phyloP scores from a whole-genome alignment of 2,797 vertebrate genomes.

The Pangasius mekongensis region DNA sequence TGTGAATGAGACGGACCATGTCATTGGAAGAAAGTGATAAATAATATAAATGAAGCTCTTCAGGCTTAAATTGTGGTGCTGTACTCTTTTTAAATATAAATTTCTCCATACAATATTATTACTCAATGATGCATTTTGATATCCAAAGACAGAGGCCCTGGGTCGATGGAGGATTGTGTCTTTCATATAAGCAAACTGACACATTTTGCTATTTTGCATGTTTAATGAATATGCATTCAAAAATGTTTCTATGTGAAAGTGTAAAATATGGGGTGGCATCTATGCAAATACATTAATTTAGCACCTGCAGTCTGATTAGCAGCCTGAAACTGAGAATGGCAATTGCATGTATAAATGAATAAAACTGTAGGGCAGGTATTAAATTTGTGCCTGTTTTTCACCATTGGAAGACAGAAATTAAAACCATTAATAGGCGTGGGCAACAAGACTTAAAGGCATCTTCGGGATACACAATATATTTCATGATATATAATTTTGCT shows the following conservation, averaged over 20 bases:
- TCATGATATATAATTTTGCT: background rate
- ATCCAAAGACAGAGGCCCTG: background rate
- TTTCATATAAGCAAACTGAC: background rate
- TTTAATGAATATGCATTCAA: background rate
- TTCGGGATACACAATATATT: background rate
- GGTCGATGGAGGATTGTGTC: background rate
- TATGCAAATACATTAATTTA: constrained; percentile 11
- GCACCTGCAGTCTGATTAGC: constrained; percentile 19
- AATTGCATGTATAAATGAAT: constrained; percentile 10
- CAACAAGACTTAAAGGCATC: background rate
- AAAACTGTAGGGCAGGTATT: constrained; percentile 7
- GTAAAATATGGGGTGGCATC: background rate
- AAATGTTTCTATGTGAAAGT: constrained; percentile 2
- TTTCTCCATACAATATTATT: background rate
- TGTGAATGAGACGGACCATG: constrained; percentile 51
- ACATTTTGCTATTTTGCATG: background rate
- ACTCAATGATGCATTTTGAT: background rate
- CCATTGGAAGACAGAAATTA: background rate
- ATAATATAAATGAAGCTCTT: constrained; percentile 8
- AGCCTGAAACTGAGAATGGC: background rate
- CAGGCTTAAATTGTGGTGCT: background rate
- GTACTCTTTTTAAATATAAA: background rate
- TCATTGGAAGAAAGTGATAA: constrained; percentile 51
- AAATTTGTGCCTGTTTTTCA: background rate
- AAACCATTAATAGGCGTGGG: background rate